Base-by-base conservation (phyloP, 1,140 invertebrate species). In the Coelopa frigida region DNA sequence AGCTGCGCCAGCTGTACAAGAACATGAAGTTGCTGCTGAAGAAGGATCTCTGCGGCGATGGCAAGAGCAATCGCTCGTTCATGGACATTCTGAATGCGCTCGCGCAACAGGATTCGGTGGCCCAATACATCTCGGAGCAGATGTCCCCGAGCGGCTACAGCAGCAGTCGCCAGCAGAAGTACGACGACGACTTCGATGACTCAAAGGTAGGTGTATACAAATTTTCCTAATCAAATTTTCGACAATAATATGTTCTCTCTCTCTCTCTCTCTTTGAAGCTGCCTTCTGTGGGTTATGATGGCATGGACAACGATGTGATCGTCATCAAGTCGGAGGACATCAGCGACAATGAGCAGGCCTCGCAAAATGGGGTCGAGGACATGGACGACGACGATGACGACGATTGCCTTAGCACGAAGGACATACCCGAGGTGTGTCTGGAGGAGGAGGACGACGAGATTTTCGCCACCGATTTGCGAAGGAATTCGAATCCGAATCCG, bases 11-110 rank as follows among this genome's bases (percentile, higher is more conserved):
- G 41, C 48, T 68, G 2, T 68, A 68, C 38, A 68, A 68, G 45
- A 68, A 68, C 38, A 68, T 68, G 64, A 68, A 68, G 52, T 41
- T 68, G 15, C 50, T 68, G 46, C 51, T 68, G 4, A 68, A 68
- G 31, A 68, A 68, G 57, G 64, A 68, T 44, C 53, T 68, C 5
- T 63, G 64, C 17, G 61, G 58, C 44, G 64, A 68, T 43, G 59
- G 64, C 22, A 62, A 61, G 38, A 53, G 54, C 37, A 63, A 64
- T 46, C 56, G 57, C 17, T 54, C 55, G 11, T 68, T 68, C 35
- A 55, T 68, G 54, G 64, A 68, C 45, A 48, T 68, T 17, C 51
- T 68, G 4, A 65, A 68, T 31, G 59, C 64, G n/a, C 44, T 68
- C 2, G 59, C 64, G 5, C 61, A 61, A 26, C 64, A 68, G 40